Conservation (phyloP, 2,888 invertebrate genomes). For the Leptopterna dolabrata region DNA sequence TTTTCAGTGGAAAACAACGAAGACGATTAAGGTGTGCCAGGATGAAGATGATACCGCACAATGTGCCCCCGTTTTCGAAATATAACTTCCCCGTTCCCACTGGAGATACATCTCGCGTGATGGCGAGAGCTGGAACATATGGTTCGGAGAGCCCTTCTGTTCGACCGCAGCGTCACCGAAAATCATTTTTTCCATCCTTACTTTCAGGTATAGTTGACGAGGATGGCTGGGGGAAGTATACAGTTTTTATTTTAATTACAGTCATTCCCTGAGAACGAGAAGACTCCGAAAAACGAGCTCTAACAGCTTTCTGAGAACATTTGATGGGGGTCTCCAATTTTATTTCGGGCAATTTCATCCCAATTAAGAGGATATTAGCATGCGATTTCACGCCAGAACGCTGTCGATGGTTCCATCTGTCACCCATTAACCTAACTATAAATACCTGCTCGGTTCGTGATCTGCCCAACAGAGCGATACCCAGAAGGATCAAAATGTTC, state of each 20-base stretch:
- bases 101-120: conserved; percentile 16
- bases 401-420: background rate
- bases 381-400: background rate
- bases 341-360: background rate
- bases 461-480: too few species aligned
- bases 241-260: conserved; percentile 30
- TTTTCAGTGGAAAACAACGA: background rate
- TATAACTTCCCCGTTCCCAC: background rate
- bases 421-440: background rate
- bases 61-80: background rate
- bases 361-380: background rate
- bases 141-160: conserved; percentile 20
- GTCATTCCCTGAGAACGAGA: background rate
- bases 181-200: conserved; percentile 12
- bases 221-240: background rate
- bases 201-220: background rate
- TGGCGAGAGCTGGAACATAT: conserved; percentile 3
- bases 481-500: too few species aligned
- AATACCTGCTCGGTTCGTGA: too few species aligned
- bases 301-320: background rate
- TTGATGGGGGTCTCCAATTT: background rate
- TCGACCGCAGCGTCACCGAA: conserved; percentile 38
- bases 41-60: conserved; percentile 1
- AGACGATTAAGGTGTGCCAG: background rate
- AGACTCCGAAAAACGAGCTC: background rate